Conservation (phyloP, 1,140 invertebrate species). For the Calycopis cecrops region DNA sequence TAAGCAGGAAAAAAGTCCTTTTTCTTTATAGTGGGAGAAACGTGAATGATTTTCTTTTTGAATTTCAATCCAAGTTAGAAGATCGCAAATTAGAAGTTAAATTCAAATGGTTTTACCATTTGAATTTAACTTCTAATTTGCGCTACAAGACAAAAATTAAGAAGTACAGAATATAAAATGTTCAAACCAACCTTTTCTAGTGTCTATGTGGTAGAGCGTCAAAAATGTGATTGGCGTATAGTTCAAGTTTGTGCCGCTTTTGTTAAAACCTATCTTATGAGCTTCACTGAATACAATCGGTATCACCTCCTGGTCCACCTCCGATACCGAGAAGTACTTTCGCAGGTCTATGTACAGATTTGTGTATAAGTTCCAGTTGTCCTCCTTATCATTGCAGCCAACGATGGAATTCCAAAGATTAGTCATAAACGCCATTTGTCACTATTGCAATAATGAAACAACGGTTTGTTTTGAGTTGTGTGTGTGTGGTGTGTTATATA, state of each 20-base stretch:
- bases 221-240: slow-evolving; percentile 78
- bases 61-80: too few relatives aligned
- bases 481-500: slow-evolving; percentile 23
- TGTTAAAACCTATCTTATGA: slow-evolving; percentile 66
- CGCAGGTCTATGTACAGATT: slow-evolving; percentile 76
- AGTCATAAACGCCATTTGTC: slow-evolving; percentile 67
- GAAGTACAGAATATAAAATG: too few relatives aligned
- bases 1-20: too few relatives aligned
- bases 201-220: slow-evolving; percentile 78
- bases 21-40: too few relatives aligned
- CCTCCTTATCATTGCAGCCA: slow-evolving; percentile 54
- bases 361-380: slow-evolving; percentile 61
- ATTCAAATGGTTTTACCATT: too few relatives aligned
- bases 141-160: too few relatives aligned
- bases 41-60: too few relatives aligned
- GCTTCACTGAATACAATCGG: slow-evolving; percentile 77
- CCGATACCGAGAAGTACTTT: slow-evolving; percentile 81
- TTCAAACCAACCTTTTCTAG: slow-evolving; percentile 78
- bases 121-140: too few relatives aligned
- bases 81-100: too few relatives aligned
- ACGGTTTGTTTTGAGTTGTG: slow-evolving; percentile 30
- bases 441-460: slow-evolving; percentile 33
- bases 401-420: slow-evolving; percentile 66
- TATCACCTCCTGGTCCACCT: slow-evolving; percentile 77
- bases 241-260: slow-evolving; percentile 61